A percentile compares a stretch with the other conserved stretches of the same genome.
Evolutionary conservation across 1,140 invertebrate species (phyloP).

Genomic region (Hyles vespertilio): DNA sequence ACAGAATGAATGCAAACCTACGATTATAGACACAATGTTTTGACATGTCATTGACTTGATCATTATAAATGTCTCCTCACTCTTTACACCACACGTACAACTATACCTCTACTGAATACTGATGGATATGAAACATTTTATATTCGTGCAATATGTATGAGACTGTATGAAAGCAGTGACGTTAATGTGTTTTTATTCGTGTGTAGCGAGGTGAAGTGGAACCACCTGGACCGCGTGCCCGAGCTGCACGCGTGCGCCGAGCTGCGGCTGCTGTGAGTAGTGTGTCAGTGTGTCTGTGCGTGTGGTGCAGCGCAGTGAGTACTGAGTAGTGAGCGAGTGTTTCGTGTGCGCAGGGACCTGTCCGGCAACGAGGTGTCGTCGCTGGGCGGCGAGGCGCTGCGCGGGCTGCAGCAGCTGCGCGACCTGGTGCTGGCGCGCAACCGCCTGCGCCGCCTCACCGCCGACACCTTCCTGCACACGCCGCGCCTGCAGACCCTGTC

Average conservation of each 20-base stretch:
- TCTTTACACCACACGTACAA: too few species aligned
- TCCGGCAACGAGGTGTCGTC: constrained; percentile 88
- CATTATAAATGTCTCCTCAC: too few species aligned
- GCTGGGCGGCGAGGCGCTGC: constrained; percentile 83
- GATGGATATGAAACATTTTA: too few species aligned
- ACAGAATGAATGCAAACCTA: too few species aligned
- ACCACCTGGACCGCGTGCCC: constrained; percentile 83
- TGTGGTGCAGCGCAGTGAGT: neutral
- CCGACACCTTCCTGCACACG: constrained; percentile 88
- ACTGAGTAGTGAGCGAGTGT: neutral
- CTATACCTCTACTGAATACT: too few species aligned
- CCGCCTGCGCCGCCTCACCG: constrained; percentile 83
- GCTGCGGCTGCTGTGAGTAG: constrained; percentile 91
- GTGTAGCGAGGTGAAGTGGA: constrained; percentile 89
- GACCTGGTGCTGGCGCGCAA: constrained; percentile 92
- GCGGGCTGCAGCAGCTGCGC: constrained; percentile 83
- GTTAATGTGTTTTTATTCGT: too few species aligned
- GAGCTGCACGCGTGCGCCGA: constrained; percentile 84
- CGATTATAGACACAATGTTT: too few species aligned
- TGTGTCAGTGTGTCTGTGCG: neutral
- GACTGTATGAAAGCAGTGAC: too few species aligned
- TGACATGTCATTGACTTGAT: too few species aligned
- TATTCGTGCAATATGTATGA: too few species aligned
- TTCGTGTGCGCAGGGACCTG: constrained; percentile 82
- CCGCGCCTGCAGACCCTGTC: constrained; percentile 89